A percentile compares a stretch with the other conserved stretches of the same genome.
Evolutionary conservation across 2,888 invertebrate species (phyloP).

Genomic region (Tridacna gigas): DNA sequence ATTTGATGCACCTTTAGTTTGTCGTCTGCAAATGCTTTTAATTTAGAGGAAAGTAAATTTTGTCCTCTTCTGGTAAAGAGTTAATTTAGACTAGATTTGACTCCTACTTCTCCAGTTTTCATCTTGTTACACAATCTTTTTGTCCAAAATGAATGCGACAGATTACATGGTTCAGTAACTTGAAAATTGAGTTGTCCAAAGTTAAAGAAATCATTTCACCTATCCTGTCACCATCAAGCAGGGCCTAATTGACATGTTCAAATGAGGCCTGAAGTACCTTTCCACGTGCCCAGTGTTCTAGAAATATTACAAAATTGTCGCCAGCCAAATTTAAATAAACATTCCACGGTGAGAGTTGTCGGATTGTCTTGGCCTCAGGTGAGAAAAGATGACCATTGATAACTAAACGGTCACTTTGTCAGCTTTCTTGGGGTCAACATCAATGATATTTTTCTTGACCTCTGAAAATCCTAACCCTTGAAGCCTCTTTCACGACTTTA

Average conservation of each 20-base stretch:
- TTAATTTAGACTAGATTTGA: not conserved
- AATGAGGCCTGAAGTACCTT: slow-evolving; percentile 47
- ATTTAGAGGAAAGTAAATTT: no score
- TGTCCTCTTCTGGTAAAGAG: not conserved
- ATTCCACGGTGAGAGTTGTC: slow-evolving; percentile 17
- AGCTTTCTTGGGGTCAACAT: slow-evolving; percentile 49
- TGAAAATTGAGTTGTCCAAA: slow-evolving; percentile 14
- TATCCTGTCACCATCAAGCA: slow-evolving; percentile 19
- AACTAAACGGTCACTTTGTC: slow-evolving; percentile 55
- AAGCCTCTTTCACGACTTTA: no score
- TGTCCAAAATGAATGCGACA: slow-evolving; percentile 4
- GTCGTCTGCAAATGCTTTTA: no score
- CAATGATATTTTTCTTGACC: slow-evolving; percentile 49
- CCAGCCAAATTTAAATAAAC: slow-evolving; percentile 34
- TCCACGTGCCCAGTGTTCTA: slow-evolving; percentile 47
- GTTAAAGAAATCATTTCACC: slow-evolving; percentile 7
- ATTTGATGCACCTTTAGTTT: no score
- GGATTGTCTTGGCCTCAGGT: slow-evolving; percentile 31
- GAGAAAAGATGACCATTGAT: slow-evolving; percentile 49
- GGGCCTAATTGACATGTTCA: slow-evolving; percentile 39
- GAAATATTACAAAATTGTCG: slow-evolving; percentile 52
- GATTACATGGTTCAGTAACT: slow-evolving; percentile 12
- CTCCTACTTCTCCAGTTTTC: slow-evolving; percentile 10
- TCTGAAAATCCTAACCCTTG: slow-evolving; percentile 5
- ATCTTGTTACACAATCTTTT: slow-evolving; percentile 11